phyloP scores from a whole-genome alignment of 2,888 invertebrate species.

The Chymomyza procnemis region DNA sequence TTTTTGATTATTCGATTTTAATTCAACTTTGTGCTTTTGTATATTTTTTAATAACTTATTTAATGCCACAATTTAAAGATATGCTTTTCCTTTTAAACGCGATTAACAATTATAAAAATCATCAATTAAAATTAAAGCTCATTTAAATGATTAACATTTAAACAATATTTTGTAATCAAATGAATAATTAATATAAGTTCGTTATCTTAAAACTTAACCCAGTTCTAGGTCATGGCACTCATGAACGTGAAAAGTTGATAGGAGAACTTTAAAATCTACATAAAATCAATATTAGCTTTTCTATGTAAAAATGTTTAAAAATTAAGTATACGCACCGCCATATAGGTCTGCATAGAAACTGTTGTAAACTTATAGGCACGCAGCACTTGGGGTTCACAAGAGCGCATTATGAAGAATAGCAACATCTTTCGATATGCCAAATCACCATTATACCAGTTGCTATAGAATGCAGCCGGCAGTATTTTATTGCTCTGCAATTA shows the following conservation, averaged over 20 bases:
- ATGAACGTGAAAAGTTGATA: slow-evolving; percentile 70
- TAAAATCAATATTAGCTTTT: not conserved
- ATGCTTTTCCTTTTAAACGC: not conserved
- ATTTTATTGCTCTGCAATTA: slow-evolving; percentile 57
- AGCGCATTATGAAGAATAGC: slow-evolving; percentile 67
- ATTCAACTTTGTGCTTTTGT: not conserved
- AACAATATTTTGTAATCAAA: too few species aligned
- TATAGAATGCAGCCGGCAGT: slow-evolving; percentile 66
- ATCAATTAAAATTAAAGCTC: too few species aligned
- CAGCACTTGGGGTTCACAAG: slow-evolving; percentile 52
- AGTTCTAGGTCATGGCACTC: slow-evolving; percentile 32
- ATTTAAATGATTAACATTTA: too few species aligned
- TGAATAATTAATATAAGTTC: too few species aligned
- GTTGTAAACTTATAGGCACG: slow-evolving; percentile 62
- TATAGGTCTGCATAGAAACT: slow-evolving; percentile 71
- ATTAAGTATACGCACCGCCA: slow-evolving; percentile 56
- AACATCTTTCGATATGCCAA: slow-evolving; percentile 65
- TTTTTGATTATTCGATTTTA: not conserved
- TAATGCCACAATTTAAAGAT: too few species aligned
- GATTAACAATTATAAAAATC: not conserved
- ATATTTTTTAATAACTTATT: not conserved
- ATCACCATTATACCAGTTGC: slow-evolving; percentile 75
- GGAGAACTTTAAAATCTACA: slow-evolving; percentile 64
- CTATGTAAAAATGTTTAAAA: not conserved
- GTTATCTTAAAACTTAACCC: too few species aligned